Evolutionary conservation across 2,113 vertebrate species (phyloP), one percentile per base, ranked within the genome.

Genomic region (Pseudonaja textilis): DNA sequence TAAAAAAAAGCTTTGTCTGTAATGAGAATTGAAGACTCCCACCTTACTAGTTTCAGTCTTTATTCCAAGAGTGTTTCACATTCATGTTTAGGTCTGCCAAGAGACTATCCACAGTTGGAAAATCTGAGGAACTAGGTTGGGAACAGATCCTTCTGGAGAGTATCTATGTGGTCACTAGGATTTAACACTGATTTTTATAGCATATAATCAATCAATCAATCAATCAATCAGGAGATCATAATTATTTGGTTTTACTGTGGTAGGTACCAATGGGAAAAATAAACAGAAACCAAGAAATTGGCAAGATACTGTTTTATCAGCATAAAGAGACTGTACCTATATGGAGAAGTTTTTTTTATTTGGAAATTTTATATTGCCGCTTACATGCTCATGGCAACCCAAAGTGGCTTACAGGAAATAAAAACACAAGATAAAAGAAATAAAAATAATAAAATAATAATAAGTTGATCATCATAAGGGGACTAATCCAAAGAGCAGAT

Each of bases 161-260:
- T 3, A 74, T 18, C 14, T 18, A 74, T 74, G 16, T 39, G 16
- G n/a, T 74, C 5, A 18, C 69, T 74, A 74, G 69, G 16, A 39
- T 16, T 34, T 74, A 34, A 14, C 26, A 12, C 61, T 64, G 11
- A n/a, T 25, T 29, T 64, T 74, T 74, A 74, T 34, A 34, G 5
- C 29, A 74, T 74, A 34, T 69, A n/a, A 69, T 69, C 29, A 69
- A 74, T n/a, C 12, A 74, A 74, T 64, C 26, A 29, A 42, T 42
- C 64, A 69, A 74, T n/a, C 12, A 74, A 74, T 64, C 26, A 29
- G 8, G 29, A 16, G 14, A 16, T 20, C 16, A 34, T 39, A 74
- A 94, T 96, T 95, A 93, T 87, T 93, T 87, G 94, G 88, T 93
- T 97, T 96, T 95, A 93, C 93, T 93, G 85, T 5, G 23, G 47